These are phyloP conservation scores for Hephaestus fuliginosus DNA, from an alignment of 2,797 vertebrate species.

Conservation along the genomic window DNA sequence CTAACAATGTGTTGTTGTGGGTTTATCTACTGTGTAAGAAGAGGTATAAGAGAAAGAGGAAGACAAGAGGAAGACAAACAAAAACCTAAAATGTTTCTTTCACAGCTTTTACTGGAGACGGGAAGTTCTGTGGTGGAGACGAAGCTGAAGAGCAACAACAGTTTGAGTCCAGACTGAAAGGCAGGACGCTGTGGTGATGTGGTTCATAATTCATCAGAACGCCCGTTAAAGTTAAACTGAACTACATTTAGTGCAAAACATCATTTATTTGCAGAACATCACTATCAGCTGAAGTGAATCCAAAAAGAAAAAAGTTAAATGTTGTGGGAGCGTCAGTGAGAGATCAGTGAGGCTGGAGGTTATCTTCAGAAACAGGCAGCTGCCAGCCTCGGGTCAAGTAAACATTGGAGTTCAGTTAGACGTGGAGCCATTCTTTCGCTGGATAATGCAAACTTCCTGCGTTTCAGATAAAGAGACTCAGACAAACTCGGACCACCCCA, in stretches of 20 bases:
- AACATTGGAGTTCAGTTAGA: slow-evolving; percentile 41
- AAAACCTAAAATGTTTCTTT: not conserved
- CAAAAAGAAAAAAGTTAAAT: not conserved
- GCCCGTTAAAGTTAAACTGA: not conserved
- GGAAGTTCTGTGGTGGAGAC: slow-evolving; percentile 1
- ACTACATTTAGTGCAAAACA: not conserved
- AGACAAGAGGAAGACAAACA: not conserved
- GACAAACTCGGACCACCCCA: slow-evolving; percentile 24
- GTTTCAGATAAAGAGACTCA: slow-evolving; percentile 47
- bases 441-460: slow-evolving; percentile 64
- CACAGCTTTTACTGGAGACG: slow-evolving; percentile 5
- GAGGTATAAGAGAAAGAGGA: no score
- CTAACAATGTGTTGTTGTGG: not conserved
- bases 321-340: not conserved
- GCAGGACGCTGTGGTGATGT: slow-evolving; percentile 16
- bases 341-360: slow-evolving; percentile 11
- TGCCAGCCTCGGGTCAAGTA: slow-evolving; percentile 36
- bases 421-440: slow-evolving; percentile 47
- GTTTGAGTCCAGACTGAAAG: not conserved
- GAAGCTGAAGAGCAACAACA: not conserved
- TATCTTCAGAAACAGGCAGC: slow-evolving; percentile 51
- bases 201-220: not conserved
- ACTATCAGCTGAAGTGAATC: not conserved
- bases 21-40: no score
- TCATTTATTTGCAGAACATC: not conserved